Evolutionary conservation across 2,113 vertebrate genomes (phyloP).

Genomic region (Canis aureus): DNA sequence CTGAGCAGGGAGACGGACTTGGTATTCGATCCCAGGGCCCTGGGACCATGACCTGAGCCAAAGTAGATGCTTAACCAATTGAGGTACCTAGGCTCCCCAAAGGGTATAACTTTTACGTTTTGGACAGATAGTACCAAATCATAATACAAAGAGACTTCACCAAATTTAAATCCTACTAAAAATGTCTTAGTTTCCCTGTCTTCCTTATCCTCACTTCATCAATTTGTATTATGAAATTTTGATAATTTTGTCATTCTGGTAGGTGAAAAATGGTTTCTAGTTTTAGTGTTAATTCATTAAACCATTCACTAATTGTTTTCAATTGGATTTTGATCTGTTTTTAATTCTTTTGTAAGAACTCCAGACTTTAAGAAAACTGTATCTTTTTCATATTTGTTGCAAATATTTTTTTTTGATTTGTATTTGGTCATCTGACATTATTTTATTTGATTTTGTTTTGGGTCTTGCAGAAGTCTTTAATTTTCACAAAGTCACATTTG

Average conservation of each 20-base stretch:
- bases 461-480: constrained; percentile 39
- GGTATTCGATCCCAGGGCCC: no score
- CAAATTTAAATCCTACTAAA: background rate
- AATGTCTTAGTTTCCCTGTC: background rate
- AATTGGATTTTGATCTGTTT: background rate
- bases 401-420: constrained; percentile 3
- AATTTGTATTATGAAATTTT: background rate
- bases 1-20: no score
- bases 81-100: no score
- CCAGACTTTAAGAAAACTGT: constrained; percentile 1
- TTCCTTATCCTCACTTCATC: background rate
- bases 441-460: background rate
- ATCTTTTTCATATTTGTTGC: background rate
- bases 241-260: background rate
- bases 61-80: no score
- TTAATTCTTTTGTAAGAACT: constrained; percentile 35
- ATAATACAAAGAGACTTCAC: background rate
- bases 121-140: background rate
- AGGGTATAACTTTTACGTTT: background rate
- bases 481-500: background rate
- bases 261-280: background rate
- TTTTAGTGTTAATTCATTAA: constrained; percentile 48
- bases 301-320: background rate
- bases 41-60: no score
- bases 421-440: background rate